Conservation (phyloP, 2,797 vertebrate genomes). For the Erpetoichthys calabaricus region DNA sequence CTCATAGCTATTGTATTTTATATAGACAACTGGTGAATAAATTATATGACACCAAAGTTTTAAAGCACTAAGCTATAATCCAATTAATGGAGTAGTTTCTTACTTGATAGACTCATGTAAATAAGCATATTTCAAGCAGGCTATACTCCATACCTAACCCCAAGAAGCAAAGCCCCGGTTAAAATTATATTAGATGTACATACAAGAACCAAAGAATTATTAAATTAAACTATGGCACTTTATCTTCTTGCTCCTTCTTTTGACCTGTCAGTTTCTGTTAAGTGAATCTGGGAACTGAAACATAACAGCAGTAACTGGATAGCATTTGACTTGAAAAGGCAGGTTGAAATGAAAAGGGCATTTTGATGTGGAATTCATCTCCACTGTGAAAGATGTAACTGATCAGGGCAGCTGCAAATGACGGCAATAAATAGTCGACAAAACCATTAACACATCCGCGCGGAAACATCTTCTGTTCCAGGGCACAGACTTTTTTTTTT, state of each 20-base stretch:
- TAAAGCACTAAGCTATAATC: too few species aligned
- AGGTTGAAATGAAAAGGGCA: slow-evolving; percentile 19
- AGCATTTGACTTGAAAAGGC: slow-evolving; percentile 12
- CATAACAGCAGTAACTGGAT: slow-evolving; percentile 12
- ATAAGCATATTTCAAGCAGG: too few species aligned
- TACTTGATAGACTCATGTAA: too few species aligned
- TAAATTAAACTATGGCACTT: not conserved
- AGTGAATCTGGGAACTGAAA: slow-evolving; percentile 2
- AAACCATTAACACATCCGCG: slow-evolving; percentile 41
- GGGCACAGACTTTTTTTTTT: slow-evolving; percentile 4
- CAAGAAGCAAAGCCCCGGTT: too few species aligned
- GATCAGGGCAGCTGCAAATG: slow-evolving; percentile 40
- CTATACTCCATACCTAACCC: too few species aligned
- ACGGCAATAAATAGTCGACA: slow-evolving; percentile 45
- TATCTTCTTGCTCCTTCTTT: slow-evolving; percentile 6
- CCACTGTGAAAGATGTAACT: slow-evolving; percentile 26
- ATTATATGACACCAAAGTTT: too few species aligned
- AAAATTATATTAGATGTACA: too few species aligned
- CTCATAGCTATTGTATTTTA: too few species aligned
- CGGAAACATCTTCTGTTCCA: slow-evolving; percentile 36
- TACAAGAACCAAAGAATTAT: too few species aligned
- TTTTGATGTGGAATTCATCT: slow-evolving; percentile 13
- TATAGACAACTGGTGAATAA: too few species aligned
- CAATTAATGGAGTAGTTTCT: too few species aligned
- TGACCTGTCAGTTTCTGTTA: not conserved